Percentiles rank a stretch among this genome's conserved stretches.
Evolutionary conservation across 1,140 invertebrate species (phyloP).

Genomic region (Hestina assimilis): DNA sequence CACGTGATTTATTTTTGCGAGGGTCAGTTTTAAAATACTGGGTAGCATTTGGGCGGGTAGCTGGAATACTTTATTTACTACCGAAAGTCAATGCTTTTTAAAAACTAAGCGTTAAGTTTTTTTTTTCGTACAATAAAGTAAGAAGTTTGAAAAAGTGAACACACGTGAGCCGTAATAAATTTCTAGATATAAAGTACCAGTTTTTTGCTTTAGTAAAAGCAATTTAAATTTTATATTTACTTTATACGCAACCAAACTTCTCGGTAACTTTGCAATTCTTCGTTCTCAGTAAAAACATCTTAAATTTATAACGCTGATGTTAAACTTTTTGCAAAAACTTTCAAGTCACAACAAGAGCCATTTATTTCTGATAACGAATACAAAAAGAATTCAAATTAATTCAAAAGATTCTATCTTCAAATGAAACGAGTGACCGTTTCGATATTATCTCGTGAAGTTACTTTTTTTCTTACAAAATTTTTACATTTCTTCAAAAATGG

Average conservation of each 20-base stretch:
- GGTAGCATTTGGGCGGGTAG: too few species aligned
- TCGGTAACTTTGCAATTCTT: slow-evolving; percentile 12
- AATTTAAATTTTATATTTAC: slow-evolving; percentile 3
- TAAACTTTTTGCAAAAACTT: slow-evolving; percentile 31
- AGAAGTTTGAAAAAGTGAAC: neutral
- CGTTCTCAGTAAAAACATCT: slow-evolving; percentile 17
- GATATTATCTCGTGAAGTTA: slow-evolving; percentile 59
- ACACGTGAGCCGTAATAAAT: slow-evolving; percentile 2
- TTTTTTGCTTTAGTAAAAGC: neutral
- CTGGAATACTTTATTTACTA: too few species aligned
- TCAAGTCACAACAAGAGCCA: slow-evolving; percentile 36
- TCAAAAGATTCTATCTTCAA: slow-evolving; percentile 60
- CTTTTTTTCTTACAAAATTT: slow-evolving; percentile 19
- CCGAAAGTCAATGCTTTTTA: too few species aligned
- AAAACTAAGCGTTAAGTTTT: too few species aligned
- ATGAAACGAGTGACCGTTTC: slow-evolving; percentile 47
- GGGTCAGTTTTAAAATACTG: slow-evolving; percentile 17
- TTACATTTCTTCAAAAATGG: slow-evolving; percentile 12
- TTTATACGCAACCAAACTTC: slow-evolving; percentile 10
- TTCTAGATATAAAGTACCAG: neutral
- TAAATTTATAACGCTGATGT: slow-evolving; percentile 22
- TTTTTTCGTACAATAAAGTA: too few species aligned
- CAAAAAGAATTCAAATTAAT: slow-evolving; percentile 67
- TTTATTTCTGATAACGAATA: slow-evolving; percentile 49
- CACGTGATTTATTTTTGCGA: slow-evolving; percentile 33